Conservation (phyloP, 2,888 invertebrate genomes). For the Tenthredo notha region DNA sequence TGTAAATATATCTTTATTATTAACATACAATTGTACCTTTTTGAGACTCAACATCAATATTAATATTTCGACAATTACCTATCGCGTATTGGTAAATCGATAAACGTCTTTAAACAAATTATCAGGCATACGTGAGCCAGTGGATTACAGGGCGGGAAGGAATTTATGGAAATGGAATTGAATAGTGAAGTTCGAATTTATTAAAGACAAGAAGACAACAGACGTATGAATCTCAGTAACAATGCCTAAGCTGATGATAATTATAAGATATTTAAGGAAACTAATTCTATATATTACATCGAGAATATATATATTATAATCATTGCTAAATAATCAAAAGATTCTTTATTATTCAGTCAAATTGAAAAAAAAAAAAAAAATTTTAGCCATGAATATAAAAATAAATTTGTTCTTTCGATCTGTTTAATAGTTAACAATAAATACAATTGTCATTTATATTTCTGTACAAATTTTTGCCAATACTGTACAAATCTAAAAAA, state of each 20-base stretch:
- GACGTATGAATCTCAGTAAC: conserved; percentile 14
- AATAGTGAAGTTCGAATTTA: neutral
- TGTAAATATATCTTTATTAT: conserved; percentile 78
- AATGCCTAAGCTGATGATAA: neutral
- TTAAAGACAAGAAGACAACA: neutral
- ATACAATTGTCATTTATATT: conserved; percentile 18
- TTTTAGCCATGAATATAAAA: neutral
- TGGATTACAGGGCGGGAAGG: too few species aligned
- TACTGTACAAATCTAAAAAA: neutral
- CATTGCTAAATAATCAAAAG: conserved; percentile 36
- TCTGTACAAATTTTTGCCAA: conserved; percentile 20
- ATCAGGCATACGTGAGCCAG: neutral
- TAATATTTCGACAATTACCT: neutral
- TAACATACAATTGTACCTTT: conserved; percentile 72
- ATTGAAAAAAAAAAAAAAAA: too few species aligned
- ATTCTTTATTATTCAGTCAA: conserved; percentile 28
- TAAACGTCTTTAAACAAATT: neutral
- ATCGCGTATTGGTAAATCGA: neutral
- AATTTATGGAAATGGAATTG: neutral
- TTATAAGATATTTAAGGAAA: conserved; percentile 21
- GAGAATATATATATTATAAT: conserved; percentile 30
- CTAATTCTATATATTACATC: conserved; percentile 17
- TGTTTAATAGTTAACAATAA: conserved; percentile 39
- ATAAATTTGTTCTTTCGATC: neutral
- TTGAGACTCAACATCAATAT: conserved; percentile 46